Evolutionary conservation across 35 echinoderm and acorn worm species (phyloP), one percentile per base, ranked within the genome.

Genomic region (Hemicentrotus pulcherrimus): DNA sequence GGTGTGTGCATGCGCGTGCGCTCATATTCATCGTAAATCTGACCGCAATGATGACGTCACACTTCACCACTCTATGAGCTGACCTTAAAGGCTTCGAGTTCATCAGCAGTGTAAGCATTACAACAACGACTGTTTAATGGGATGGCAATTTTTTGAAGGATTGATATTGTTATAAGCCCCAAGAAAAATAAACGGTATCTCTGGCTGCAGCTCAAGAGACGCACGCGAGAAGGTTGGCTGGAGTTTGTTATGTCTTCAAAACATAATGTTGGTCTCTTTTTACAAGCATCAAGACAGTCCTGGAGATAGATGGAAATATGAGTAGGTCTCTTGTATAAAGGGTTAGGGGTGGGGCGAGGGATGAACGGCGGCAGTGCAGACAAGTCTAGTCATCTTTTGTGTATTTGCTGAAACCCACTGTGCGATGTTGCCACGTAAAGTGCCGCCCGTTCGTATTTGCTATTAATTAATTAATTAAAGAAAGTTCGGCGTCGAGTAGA

Each of bases 51-150:
- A n/a, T n/a, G n/a, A n/a, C n/a, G n/a, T n/a, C n/a, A n/a, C n/a
- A n/a, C n/a, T n/a, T n/a, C n/a, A n/a, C n/a, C n/a, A n/a, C n/a
- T n/a, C n/a, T n/a, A n/a, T n/a, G 22, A 78, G 65, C 19, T 78
- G 65, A 78, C 65, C 65, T 78, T 78, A 78, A 78, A n/a, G 65
- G 88, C 12, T 90, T 47, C 6, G 46, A 90, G 88, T 33, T 90
- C 88, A 47, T 33, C 88, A 47, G 46, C 88, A 47, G 88, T 90
- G 88, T 90, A 90, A 90, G 88, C 88, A 90, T 90, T 90, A 90
- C 88, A 90, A 90, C 88, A 90, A 90, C 88, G 88, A 90, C 88
- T 90, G 88, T 90, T 90, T 90, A 90, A 90, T 90, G 88, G 88
- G 88, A 90, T 90, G 88, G 46, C 88, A 90, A 90, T 90, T 90